Evolutionary conservation across 1,140 invertebrate species (phyloP).

Genomic region (Zaprionus africanus): DNA sequence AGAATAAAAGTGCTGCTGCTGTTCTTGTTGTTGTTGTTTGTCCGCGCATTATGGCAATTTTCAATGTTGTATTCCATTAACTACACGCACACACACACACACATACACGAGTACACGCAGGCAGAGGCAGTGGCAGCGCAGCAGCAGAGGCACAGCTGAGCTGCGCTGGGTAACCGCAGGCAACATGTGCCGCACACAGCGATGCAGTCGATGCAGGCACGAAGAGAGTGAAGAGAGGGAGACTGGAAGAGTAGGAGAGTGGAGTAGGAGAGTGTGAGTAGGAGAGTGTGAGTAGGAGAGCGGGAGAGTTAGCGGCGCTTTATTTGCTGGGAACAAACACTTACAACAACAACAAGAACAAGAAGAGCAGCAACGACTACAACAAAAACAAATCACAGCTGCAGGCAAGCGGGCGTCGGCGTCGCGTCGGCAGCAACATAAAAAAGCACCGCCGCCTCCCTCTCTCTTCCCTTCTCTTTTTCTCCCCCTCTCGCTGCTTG

Average conservation of each 20-base stretch:
- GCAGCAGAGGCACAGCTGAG: slow-evolving; percentile 29
- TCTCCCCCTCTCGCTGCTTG: slow-evolving; percentile 4
- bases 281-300: slow-evolving; percentile 14
- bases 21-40: slow-evolving; percentile 16
- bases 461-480: background rate
- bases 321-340: slow-evolving; percentile 59
- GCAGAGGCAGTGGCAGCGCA: background rate
- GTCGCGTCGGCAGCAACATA: slow-evolving; percentile 31
- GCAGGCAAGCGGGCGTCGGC: slow-evolving; percentile 43
- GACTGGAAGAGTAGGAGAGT: background rate
- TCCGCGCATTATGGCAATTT: slow-evolving; percentile 39
- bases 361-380: slow-evolving; percentile 17
- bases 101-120: slow-evolving; percentile 2
- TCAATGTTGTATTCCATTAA: slow-evolving; percentile 48
- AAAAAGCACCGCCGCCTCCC: slow-evolving; percentile 40
- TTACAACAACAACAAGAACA: slow-evolving; percentile 21
- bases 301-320: slow-evolving; percentile 32
- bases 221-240: background rate
- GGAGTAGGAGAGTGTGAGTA: background rate
- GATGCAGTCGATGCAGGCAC: background rate
- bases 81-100: slow-evolving; percentile 17
- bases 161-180: slow-evolving; percentile 37
- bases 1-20: background rate
- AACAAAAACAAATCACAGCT: slow-evolving; percentile 48
- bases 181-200: slow-evolving; percentile 39